phyloP scores from a whole-genome alignment of 2,113 vertebrate species.

The Maccullochella peelii region DNA sequence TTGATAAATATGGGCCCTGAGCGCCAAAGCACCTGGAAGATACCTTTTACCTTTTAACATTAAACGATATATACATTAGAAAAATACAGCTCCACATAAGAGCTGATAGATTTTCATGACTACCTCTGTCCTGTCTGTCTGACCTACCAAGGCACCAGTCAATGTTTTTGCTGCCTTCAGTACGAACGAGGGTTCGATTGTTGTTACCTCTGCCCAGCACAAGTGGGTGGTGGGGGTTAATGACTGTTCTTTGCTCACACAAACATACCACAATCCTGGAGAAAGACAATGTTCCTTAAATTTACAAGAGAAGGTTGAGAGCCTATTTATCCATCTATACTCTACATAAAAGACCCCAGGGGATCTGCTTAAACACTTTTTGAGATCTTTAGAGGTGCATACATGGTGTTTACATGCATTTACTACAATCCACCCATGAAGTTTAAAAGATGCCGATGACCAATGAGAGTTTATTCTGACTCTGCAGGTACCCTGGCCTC shows the following conservation, averaged over 20 bases:
- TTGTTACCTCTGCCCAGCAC: neutral
- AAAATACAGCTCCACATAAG: neutral
- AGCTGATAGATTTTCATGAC: no score
- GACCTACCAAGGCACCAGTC: neutral
- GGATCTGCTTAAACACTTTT: neutral
- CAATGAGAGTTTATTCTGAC: constrained; percentile 9
- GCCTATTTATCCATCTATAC: neutral
- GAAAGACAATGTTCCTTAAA: neutral
- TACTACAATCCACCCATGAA: neutral
- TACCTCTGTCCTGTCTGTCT: neutral
- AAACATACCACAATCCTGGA: neutral
- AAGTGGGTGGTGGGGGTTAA: neutral
- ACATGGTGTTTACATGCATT: neutral
- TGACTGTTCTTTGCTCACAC: neutral
- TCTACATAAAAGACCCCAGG: neutral
- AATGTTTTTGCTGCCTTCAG: neutral
- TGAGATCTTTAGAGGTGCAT: neutral
- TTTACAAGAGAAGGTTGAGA: neutral
- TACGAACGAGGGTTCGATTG: neutral
- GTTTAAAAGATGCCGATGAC: neutral
- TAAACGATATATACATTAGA: neutral
- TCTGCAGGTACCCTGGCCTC: neutral
- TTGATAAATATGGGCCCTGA: neutral
- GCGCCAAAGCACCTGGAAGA: neutral
- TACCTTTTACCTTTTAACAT: neutral